These are phyloP conservation scores for Tyrophagus putrescentiae DNA, from an alignment of 1,140 invertebrate genomes.

Conservation along the genomic window DNA sequence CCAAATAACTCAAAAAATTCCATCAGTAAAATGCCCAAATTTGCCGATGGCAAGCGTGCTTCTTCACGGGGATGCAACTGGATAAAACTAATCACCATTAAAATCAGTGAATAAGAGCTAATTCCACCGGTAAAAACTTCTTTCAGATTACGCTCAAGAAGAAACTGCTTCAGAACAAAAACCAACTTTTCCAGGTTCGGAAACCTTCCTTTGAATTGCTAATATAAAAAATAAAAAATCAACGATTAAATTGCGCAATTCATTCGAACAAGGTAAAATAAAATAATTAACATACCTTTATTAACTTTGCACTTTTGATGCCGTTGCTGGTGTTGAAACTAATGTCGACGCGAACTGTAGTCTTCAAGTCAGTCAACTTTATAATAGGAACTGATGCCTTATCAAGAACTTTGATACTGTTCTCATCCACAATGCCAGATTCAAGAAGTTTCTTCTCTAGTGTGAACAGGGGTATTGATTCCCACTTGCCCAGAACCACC, in stretches of 20 bases:
- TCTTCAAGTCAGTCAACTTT: slow-evolving; percentile 85
- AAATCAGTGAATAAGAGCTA: slow-evolving; percentile 92
- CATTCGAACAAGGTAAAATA: slow-evolving; percentile 14
- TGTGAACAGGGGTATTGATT: slow-evolving; percentile 70
- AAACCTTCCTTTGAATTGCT: slow-evolving; percentile 43
- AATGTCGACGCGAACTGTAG: slow-evolving; percentile 82
- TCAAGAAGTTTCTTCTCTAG: slow-evolving; percentile 73
- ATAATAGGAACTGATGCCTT: slow-evolving; percentile 93
- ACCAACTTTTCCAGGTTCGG: slow-evolving; percentile 80
- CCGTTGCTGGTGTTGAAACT: slow-evolving; percentile 96
- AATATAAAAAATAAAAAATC: no score
- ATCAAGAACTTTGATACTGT: slow-evolving; percentile 83
- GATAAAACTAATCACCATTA: slow-evolving; percentile 95
- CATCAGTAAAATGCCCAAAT: slow-evolving; percentile 83
- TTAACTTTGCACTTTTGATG: slow-evolving; percentile 83
- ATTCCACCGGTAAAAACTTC: slow-evolving; percentile 98
- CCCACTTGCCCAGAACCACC: slow-evolving; percentile 88
- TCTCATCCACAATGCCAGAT: slow-evolving; percentile 67
- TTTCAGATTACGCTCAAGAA: slow-evolving; percentile 89
- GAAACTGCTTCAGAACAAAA: slow-evolving; percentile 92
- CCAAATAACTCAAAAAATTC: slow-evolving; percentile 98
- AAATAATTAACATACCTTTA: slow-evolving; percentile 45
- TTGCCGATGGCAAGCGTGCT: slow-evolving; percentile 41
- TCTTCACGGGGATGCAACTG: slow-evolving; percentile 57
- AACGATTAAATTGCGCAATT: slow-evolving; percentile 31